phyloP scores from a whole-genome alignment of 2,797 vertebrate genomes.

The Masticophis lateralis region DNA sequence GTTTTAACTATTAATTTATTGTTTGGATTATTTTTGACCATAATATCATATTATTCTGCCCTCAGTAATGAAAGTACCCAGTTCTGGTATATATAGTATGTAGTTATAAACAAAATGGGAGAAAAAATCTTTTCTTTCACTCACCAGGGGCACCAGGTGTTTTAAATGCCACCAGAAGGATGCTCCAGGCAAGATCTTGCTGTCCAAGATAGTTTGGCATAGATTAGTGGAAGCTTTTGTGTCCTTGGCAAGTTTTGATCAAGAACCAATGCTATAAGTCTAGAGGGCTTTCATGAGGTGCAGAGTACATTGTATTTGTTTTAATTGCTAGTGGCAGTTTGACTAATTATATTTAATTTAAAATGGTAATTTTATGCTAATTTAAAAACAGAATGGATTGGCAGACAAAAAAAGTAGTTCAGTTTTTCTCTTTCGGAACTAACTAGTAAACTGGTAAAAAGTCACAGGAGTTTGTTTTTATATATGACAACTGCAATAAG shows the following conservation, averaged over 20 bases:
- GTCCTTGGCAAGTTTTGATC: slow-evolving; percentile 76
- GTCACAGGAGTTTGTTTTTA: not conserved
- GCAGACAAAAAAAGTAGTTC: slow-evolving; percentile 36
- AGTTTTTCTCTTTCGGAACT: slow-evolving; percentile 33
- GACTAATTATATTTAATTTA: slow-evolving; percentile 77
- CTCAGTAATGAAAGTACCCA: slow-evolving; percentile 30
- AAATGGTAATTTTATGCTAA: slow-evolving; percentile 76
- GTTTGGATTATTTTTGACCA: slow-evolving; percentile 38
- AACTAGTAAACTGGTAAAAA: not conserved
- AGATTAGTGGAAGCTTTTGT: slow-evolving; percentile 74
- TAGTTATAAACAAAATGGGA: slow-evolving; percentile 40
- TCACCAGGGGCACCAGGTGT: slow-evolving; percentile 71
- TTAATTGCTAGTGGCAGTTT: slow-evolving; percentile 65
- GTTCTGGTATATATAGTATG: slow-evolving; percentile 32
- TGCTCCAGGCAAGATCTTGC: slow-evolving; percentile 70
- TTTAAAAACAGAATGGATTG: slow-evolving; percentile 53
- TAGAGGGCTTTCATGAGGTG: slow-evolving; percentile 71
- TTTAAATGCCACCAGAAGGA: slow-evolving; percentile 77
- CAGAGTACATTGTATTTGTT: slow-evolving; percentile 60
- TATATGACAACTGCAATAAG: not conserved
- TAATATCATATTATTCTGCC: slow-evolving; percentile 46
- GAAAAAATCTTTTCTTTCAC: slow-evolving; percentile 52
- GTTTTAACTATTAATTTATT: slow-evolving; percentile 36
- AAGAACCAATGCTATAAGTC: slow-evolving; percentile 72
- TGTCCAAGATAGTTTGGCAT: slow-evolving; percentile 72